Evolutionary conservation across 2,113 vertebrate species (phyloP).

Genomic region (Gallinago undulata): DNA sequence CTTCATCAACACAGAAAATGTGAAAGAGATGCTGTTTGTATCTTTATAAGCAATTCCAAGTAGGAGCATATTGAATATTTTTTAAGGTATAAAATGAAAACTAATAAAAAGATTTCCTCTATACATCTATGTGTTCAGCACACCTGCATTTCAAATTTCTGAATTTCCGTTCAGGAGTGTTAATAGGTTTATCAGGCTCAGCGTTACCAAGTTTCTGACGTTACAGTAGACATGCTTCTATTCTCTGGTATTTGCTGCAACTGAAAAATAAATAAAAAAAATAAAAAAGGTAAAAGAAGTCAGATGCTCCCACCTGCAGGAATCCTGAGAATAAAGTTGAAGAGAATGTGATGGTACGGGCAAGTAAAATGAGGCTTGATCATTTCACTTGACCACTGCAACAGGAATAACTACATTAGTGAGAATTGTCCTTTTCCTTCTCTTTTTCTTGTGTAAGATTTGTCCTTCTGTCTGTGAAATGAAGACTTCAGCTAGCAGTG

Average conservation of each 20-base stretch:
- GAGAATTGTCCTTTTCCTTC: background rate
- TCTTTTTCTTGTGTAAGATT: background rate
- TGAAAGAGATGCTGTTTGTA: background rate
- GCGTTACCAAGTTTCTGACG: background rate
- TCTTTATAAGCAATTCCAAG: background rate
- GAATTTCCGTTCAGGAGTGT: background rate
- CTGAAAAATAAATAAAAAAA: background rate
- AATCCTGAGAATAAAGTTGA: background rate
- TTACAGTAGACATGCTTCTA: background rate
- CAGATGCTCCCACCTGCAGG: background rate
- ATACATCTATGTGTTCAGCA: background rate
- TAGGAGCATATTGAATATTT: background rate
- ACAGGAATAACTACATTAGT: background rate
- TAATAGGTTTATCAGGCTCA: background rate
- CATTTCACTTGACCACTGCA: background rate
- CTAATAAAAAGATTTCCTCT: background rate
- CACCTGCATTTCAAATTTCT: background rate
- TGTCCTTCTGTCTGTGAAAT: background rate
- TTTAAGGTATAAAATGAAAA: background rate
- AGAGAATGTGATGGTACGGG: background rate
- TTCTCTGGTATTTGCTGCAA: background rate
- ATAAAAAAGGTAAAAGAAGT: background rate
- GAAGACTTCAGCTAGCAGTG: constrained; percentile 25
- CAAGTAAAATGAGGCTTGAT: background rate
- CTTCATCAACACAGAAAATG: background rate